phyloP scores from a whole-genome alignment of 1,140 invertebrate species.

The Andricus grossulariae region DNA sequence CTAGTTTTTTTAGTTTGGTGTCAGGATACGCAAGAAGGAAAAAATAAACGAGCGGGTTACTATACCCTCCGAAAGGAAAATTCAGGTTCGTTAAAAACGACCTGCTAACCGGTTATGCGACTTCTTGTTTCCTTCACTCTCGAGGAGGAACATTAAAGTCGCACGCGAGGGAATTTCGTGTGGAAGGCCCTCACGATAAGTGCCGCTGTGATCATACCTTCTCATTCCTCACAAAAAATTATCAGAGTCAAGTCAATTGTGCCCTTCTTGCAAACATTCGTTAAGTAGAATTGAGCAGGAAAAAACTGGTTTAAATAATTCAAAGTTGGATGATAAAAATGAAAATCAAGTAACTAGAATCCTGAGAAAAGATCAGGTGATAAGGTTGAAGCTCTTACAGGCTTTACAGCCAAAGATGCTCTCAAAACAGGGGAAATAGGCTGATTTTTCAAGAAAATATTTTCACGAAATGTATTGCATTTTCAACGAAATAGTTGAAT shows the following conservation, averaged over 20 bases:
- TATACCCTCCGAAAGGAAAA: constrained; percentile 11
- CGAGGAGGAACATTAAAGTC: constrained; percentile 10
- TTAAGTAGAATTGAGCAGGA: neutral
- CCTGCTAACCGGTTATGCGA: constrained; percentile 21
- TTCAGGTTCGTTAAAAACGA: constrained; percentile 24
- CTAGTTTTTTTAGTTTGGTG: neutral
- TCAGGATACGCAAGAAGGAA: neutral
- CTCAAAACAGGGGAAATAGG: no score
- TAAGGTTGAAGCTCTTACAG: no score
- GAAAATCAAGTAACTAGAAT: no score
- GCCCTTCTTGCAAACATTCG: neutral
- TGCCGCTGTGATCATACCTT: neutral
- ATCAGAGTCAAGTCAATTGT: constrained; percentile 11
- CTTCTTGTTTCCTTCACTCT: constrained; percentile 25
- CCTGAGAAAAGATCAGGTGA: no score
- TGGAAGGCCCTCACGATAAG: constrained; percentile 13
- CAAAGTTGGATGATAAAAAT: no score
- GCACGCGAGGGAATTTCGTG: constrained; percentile 28
- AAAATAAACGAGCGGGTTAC: constrained; percentile 2
- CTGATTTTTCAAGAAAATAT: no score
- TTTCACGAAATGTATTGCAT: no score
- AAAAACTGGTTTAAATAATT: neutral
- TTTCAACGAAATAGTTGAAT: no score
- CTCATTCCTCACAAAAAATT: neutral
- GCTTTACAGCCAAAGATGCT: no score